Evolutionary conservation across 2,888 invertebrate species (phyloP).

Genomic region (Pterostichus niger): DNA sequence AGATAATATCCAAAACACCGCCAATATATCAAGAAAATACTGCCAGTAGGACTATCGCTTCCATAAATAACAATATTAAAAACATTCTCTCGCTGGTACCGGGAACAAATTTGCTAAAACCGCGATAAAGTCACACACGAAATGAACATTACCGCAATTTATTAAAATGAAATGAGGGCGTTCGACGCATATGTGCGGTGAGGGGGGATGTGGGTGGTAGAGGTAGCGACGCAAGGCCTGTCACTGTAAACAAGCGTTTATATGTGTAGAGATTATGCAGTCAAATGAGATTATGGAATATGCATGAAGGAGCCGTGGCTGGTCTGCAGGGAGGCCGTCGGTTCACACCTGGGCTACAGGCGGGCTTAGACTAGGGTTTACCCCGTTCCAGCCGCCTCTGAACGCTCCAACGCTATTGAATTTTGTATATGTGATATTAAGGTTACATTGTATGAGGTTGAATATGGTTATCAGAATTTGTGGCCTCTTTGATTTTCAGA

Average conservation of each 20-base stretch:
- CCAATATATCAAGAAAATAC: constrained; percentile 39
- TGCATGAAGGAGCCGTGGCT: constrained; percentile 73
- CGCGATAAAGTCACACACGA: constrained; percentile 48
- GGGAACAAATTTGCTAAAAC: constrained; percentile 58
- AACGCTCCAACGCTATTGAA: constrained; percentile 18
- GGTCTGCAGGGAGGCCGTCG: constrained; percentile 44
- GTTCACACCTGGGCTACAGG: constrained; percentile 41
- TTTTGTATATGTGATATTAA: constrained; percentile 49
- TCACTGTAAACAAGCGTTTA: constrained; percentile 73
- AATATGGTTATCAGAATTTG: constrained; percentile 21
- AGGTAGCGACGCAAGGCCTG: constrained; percentile 11
- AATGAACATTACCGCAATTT: constrained; percentile 62
- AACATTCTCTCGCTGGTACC: constrained; percentile 33
- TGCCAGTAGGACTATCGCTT: constrained; percentile 41
- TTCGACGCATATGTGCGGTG: constrained; percentile 34
- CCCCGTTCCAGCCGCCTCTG: not conserved
- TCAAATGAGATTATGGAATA: constrained; percentile 77
- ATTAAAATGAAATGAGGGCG: constrained; percentile 63
- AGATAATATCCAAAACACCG: constrained; percentile 50
- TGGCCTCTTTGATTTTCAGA: constrained; percentile 30
- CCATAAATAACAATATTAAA: constrained; percentile 59
- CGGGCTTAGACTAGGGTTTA: constrained; percentile 11
- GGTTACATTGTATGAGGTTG: constrained; percentile 29
- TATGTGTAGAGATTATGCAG: constrained; percentile 75
- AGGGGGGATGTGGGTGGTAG: not conserved